These are phyloP conservation scores for Temnothorax unifasciatus DNA, from an alignment of 2,888 invertebrate species.

Conservation along the genomic window DNA sequence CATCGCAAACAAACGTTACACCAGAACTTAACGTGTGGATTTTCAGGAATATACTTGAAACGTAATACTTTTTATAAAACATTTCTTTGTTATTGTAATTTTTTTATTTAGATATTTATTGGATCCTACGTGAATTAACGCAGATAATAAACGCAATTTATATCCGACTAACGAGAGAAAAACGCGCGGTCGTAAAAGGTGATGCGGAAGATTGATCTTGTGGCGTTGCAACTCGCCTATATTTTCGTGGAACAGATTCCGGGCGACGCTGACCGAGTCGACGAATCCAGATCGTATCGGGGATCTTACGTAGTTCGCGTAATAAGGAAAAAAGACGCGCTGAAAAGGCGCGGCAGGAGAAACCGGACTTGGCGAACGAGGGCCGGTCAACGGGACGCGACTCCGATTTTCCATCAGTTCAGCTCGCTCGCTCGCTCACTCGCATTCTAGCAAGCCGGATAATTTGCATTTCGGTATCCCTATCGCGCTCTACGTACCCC, in stretches of 20 bases:
- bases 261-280: slow-evolving; percentile 19
- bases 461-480: slow-evolving; percentile 80
- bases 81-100: background rate
- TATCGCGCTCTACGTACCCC: slow-evolving; percentile 67
- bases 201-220: background rate
- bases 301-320: slow-evolving; percentile 55
- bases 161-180: background rate
- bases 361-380: slow-evolving; percentile 59
- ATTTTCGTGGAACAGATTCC: slow-evolving; percentile 56
- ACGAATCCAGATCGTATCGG: slow-evolving; percentile 48
- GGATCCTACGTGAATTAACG: background rate
- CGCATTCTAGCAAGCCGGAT: slow-evolving; percentile 43
- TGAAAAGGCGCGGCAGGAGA: slow-evolving; percentile 50
- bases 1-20: background rate
- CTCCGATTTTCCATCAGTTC: slow-evolving; percentile 67
- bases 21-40: background rate
- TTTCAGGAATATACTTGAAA: background rate
- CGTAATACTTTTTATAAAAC: background rate
- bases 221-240: slow-evolving; percentile 4
- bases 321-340: slow-evolving; percentile 51
- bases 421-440: slow-evolving; percentile 61
- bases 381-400: slow-evolving; percentile 57
- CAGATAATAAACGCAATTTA: background rate
- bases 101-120: background rate
- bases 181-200: background rate